Evolutionary conservation across 2,113 vertebrate genomes (phyloP), one percentile per base, ranked within the genome.

Genomic region (Phaethornis superciliosus): DNA sequence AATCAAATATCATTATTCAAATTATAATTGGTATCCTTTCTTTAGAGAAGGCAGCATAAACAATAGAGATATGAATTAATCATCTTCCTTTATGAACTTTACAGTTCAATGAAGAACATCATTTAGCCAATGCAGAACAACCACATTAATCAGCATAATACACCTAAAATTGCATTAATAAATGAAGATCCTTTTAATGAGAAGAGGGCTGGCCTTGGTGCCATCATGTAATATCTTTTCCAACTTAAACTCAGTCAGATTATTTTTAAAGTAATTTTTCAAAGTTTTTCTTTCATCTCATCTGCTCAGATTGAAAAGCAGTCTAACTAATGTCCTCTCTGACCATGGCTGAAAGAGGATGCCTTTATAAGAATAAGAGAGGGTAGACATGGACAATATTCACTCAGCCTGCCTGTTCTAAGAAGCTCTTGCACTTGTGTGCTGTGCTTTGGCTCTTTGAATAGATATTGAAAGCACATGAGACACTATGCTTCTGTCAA

Each of bases 41-140:
- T 89, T 92, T 77, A 59, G 54, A 71, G 91, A 94, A 83, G 27
- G n/a, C 28, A 83, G 24, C 46, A 85, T 93, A 93, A 96, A 91
- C 65, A 94, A 80, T 56, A 55, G 23, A 95, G 64, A 70, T 54
- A 89, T 33, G 33, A 96, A 85, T 96, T 89, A 91, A 93, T 93
- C 42, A 80, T 94, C 28, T 85, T 70, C 40, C 20, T 63, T 80
- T 80, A 80, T 63, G 59, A 89, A 77, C 70, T 85, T 94, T 58
- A 62, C 65, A 55, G 44, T 88, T 91, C 85, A 92, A 9, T 63
- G 33, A 85, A 89, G 54, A 64, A 65, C 20, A 85, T 67, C 1
- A 81, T 95, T 93, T 93, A 88, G 15, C 28, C 44, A 78, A 40
- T 62, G 30, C 72, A 46, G 80, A 94, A 56, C 37, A 85, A 65